These are phyloP conservation scores for Tokudaia muenninki DNA, from an alignment of 2,797 vertebrate genomes.

Conservation along the genomic window DNA sequence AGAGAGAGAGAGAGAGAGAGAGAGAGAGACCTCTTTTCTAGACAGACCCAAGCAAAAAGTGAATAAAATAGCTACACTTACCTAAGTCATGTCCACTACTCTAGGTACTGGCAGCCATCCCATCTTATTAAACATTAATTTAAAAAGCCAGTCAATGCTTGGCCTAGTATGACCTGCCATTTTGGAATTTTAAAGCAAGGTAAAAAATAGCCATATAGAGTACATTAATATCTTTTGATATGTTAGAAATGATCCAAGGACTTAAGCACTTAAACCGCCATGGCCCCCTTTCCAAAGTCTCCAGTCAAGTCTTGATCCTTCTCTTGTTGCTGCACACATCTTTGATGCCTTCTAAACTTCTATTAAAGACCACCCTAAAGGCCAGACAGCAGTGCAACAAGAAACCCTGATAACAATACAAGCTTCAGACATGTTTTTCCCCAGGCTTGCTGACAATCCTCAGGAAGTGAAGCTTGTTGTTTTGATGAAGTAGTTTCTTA, in stretches of 20 bases:
- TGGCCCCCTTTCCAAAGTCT: constrained; percentile 13
- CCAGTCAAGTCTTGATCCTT: constrained; percentile 13
- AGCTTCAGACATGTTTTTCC: constrained; percentile 38
- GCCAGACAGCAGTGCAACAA: not conserved
- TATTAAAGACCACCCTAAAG: not conserved
- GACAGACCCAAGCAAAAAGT: constrained; percentile 35
- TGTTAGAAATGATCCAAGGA: constrained; percentile 27
- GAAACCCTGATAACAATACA: not conserved
- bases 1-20: not conserved
- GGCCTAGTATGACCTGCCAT: constrained; percentile 60
- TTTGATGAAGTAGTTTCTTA: constrained; percentile 71
- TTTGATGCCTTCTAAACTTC: not conserved
- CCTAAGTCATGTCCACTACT: constrained; percentile 49
- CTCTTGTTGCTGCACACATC: not conserved
- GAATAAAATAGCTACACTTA: constrained; percentile 61
- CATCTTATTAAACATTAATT: constrained; percentile 75
- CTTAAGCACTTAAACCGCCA: constrained; percentile 30
- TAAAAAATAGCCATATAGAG: constrained; percentile 29
- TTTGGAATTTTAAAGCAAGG: constrained; percentile 68
- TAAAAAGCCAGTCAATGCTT: constrained; percentile 69
- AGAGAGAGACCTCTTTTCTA: not conserved
- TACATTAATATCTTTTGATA: constrained; percentile 50
- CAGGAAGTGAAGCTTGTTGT: constrained; percentile 78
- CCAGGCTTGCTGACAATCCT: constrained; percentile 41
- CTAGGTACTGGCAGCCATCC: constrained; percentile 60